These are phyloP conservation scores for Temnothorax ravouxi DNA, from an alignment of 2,888 invertebrate genomes.

Conservation along the genomic window DNA sequence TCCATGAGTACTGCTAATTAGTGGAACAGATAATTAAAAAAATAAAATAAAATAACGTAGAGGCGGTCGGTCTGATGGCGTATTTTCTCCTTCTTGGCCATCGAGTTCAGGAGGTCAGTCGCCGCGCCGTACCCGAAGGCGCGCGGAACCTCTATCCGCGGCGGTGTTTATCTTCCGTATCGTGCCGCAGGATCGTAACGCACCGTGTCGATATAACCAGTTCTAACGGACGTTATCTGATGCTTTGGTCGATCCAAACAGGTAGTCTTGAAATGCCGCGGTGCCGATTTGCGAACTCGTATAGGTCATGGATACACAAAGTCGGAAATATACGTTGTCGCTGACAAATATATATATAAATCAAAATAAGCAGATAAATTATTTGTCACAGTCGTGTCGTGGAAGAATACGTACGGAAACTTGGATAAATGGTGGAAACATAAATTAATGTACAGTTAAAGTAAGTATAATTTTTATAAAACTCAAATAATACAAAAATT, in stretches of 20 bases:
- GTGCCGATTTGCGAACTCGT: slow-evolving; percentile 38
- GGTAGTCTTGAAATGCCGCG: slow-evolving; percentile 36
- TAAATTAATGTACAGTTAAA: background rate
- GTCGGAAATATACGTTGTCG: slow-evolving; percentile 14
- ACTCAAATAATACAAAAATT: background rate
- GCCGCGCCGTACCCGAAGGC: slow-evolving; percentile 59
- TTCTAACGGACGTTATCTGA: slow-evolving; percentile 63
- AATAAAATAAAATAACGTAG: background rate
- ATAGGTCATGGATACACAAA: slow-evolving; percentile 54
- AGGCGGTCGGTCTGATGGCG: slow-evolving; percentile 60
- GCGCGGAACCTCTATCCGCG: slow-evolving; percentile 50
- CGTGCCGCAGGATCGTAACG: slow-evolving; percentile 60
- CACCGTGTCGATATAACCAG: slow-evolving; percentile 57
- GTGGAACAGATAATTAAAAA: slow-evolving; percentile 13
- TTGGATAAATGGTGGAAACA: background rate
- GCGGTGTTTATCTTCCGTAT: slow-evolving; percentile 46
- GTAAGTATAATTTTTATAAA: background rate
- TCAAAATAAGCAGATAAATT: slow-evolving; percentile 21
- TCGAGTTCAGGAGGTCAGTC: slow-evolving; percentile 71
- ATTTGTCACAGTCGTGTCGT: background rate
- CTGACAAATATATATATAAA: slow-evolving; percentile 31
- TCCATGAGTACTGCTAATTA: slow-evolving; percentile 22
- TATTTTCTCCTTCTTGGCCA: slow-evolving; percentile 59
- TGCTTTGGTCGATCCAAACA: slow-evolving; percentile 31
- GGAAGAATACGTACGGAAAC: background rate